Percentiles rank a stretch among this genome's conserved stretches.
These are phyloP conservation scores for Antedon mediterranea DNA, from an alignment of 53 echinoderm and acorn worm species.

Conservation along the genomic window DNA sequence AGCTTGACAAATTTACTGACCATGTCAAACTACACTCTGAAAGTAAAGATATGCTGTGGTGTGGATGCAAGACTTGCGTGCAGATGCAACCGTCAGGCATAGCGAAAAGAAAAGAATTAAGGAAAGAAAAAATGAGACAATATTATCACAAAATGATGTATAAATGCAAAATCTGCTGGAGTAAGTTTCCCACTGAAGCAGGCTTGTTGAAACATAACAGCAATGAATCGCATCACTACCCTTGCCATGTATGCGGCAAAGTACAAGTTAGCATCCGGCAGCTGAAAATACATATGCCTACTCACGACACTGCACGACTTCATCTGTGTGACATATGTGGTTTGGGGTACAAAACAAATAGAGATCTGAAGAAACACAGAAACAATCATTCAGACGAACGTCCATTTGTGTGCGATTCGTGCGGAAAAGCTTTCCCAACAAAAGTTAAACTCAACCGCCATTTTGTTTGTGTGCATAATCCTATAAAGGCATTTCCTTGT, in stretches of 20 bases:
- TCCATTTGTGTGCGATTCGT: constrained; percentile 54
- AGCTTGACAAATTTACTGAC: constrained; percentile 36
- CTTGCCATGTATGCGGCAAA: constrained; percentile 53
- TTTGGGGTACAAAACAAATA: constrained; percentile 51
- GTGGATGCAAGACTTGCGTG: constrained; percentile 71
- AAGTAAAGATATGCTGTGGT: constrained; percentile 40
- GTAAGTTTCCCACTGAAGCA: constrained; percentile 56
- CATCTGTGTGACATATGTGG: constrained; percentile 81
- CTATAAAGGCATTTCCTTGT: constrained; percentile 48
- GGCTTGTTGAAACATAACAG: constrained; percentile 53
- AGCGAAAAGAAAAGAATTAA: constrained; percentile 32
- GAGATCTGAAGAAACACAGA: constrained; percentile 72
- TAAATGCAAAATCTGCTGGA: constrained; percentile 80
- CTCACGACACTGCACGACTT: constrained; percentile 43
- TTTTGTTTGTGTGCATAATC: constrained; percentile 53
- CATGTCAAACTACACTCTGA: constrained; percentile 44
- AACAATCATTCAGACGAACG: constrained; percentile 46
- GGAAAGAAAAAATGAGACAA: constrained; percentile 58
- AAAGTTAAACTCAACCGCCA: constrained; percentile 75
- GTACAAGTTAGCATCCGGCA: constrained; percentile 67
- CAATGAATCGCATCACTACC: constrained; percentile 47
- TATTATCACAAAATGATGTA: constrained; percentile 64
- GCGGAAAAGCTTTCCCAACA: constrained; percentile 65
- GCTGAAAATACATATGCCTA: constrained; percentile 59
- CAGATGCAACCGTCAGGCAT: constrained; percentile 14